Conservation (phyloP, 2,888 invertebrate genomes). For the Lathronympha strigana region DNA sequence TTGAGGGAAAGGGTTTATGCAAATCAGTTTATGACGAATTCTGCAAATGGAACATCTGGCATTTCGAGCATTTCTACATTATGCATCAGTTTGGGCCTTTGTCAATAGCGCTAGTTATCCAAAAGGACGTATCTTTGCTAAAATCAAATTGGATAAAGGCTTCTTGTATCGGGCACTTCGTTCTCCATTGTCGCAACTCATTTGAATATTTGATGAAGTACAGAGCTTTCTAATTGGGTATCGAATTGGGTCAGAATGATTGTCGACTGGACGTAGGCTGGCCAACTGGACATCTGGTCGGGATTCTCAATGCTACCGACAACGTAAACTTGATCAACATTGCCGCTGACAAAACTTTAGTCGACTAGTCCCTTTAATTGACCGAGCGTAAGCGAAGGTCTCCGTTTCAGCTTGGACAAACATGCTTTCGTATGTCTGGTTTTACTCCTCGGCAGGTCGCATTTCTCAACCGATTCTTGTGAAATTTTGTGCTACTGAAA, state of each 20-base stretch:
- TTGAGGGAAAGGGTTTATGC: not conserved
- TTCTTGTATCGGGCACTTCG: not conserved
- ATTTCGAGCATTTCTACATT: not conserved
- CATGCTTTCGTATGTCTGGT: too few species aligned
- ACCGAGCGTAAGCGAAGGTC: too few species aligned
- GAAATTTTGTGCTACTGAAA: too few species aligned
- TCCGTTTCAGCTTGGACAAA: too few species aligned
- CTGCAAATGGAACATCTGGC: not conserved
- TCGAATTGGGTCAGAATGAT: conserved; percentile 6
- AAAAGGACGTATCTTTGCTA: not conserved
- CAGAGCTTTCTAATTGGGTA: not conserved
- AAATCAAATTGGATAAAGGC: not conserved
- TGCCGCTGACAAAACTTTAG: too few species aligned
- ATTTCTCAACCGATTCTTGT: too few species aligned
- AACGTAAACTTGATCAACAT: too few species aligned
- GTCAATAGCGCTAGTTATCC: not conserved
- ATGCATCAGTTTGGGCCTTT: not conserved
- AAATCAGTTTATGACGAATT: not conserved
- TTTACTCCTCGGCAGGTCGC: too few species aligned
- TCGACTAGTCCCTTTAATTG: too few species aligned
- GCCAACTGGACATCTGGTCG: not conserved
- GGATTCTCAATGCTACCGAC: not conserved
- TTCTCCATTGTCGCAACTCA: conserved; percentile 2
- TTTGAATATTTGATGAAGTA: conserved; percentile 11
- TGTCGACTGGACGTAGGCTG: not conserved